These are phyloP conservation scores for Porphyrio hochstetteri DNA, from an alignment of 2,113 vertebrate genomes.

Conservation along the genomic window DNA sequence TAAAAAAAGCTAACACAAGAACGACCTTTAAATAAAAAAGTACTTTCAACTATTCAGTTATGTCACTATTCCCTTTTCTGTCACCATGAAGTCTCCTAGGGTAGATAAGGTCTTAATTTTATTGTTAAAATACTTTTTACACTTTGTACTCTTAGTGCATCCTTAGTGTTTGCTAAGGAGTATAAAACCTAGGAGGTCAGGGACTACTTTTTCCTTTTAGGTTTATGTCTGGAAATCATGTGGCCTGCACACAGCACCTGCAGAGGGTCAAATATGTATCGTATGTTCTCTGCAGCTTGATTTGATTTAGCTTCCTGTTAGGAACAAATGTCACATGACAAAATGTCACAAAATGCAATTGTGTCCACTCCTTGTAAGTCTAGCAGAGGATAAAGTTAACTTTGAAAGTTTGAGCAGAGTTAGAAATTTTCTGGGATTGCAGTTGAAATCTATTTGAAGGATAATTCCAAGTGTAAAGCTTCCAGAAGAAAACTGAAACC, in stretches of 20 bases:
- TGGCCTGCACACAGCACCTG: background rate
- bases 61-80: background rate
- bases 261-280: background rate
- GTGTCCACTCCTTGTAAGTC: background rate
- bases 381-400: background rate
- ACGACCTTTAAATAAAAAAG: background rate
- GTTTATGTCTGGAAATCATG: background rate
- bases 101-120: background rate
- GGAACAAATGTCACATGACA: background rate
- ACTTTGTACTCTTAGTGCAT: background rate
- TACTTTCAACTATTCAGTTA: background rate
- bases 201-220: background rate
- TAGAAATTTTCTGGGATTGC: background rate
- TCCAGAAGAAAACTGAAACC: background rate
- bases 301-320: background rate
- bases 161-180: background rate
- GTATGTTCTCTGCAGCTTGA: background rate
- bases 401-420: background rate
- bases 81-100: background rate
- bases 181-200: background rate
- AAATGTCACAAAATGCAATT: background rate
- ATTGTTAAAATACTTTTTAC: background rate
- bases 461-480: background rate
- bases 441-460: background rate
- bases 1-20: background rate